Base-by-base conservation (phyloP, 2,113 vertebrate genomes). In the Actenoides lindsayi region DNA sequence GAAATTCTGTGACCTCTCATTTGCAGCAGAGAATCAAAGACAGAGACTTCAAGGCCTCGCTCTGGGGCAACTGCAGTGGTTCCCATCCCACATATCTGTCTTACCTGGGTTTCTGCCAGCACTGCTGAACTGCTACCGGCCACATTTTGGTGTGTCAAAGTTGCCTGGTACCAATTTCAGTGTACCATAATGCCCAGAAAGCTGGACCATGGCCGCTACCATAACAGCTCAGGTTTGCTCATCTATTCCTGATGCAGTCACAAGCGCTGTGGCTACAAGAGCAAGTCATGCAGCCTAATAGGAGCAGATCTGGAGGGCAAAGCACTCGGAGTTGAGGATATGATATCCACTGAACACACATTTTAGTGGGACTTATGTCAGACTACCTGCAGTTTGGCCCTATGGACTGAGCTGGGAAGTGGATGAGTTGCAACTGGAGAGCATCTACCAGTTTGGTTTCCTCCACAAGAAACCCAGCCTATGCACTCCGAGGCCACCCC, bases 311-410 rank as follows among this genome's bases (percentile, higher is more conserved):
- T 33, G 16, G 39, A 33, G 23, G 73, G 19, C n/a, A 82, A 82
- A 67, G 41, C 53, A 42, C 17, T 46, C 0, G 0, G 11, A 37
- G 24, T 44, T 56, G 37, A 79, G 42, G 25, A 13, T 27, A 10
- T 30, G 16, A 39, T 27, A 37, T 39, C n/a, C 11, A 23, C 0
- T 3, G 21, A 59, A 64, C 33, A 70, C 48, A 56, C 12, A 14
- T 74, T 81, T 87, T n/a, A 35, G 25, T 37, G 3, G 8, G 9
- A 7, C 5, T 37, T 79, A 31, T 4, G 2, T 64, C 19, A 75
- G 54, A 50, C 35, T 13, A 51, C 33, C 41, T 87, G 65, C 60
- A 82, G 57, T 42, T 27, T 76, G 53, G 42, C 33, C 28, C n/a
- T 50, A 3, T 4, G 31, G 74, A 59, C n/a, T 75, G 57, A 71